Percentiles rank a stretch among this genome's conserved stretches.
phyloP scores from a whole-genome alignment of 2,888 invertebrate species.

The Sphaeridia pumilis region DNA sequence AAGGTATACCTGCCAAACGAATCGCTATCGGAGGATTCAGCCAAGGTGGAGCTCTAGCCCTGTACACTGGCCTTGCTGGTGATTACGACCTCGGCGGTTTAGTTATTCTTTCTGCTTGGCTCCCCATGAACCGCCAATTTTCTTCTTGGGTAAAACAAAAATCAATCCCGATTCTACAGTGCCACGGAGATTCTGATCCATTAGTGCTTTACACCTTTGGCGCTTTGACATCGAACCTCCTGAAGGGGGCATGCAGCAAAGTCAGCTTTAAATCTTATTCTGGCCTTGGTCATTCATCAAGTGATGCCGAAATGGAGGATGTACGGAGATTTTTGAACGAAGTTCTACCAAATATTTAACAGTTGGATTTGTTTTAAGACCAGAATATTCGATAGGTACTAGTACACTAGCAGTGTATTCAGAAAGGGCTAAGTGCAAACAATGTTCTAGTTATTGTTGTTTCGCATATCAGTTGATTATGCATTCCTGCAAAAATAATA shows the following conservation, averaged over 20 bases:
- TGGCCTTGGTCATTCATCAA: conserved; percentile 77
- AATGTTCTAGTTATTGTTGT: too few relatives aligned
- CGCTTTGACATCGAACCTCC: conserved; percentile 76
- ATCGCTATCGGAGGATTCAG: conserved; percentile 76
- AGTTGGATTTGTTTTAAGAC: too few relatives aligned
- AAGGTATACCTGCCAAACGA: conserved; percentile 14
- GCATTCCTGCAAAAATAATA: too few relatives aligned
- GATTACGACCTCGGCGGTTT: conserved; percentile 75
- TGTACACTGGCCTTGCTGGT: conserved; percentile 82
- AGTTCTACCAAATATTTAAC: conserved; percentile 23
- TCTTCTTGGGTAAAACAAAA: conserved; percentile 10
- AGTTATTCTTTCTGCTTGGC: conserved; percentile 82
- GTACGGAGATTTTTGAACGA: conserved; percentile 29
- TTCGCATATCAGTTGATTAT: too few relatives aligned
- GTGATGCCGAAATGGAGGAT: conserved; percentile 52
- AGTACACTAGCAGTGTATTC: too few relatives aligned
- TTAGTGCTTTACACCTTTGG: conserved; percentile 90
- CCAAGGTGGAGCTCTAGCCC: conserved; percentile 89
- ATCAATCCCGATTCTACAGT: conserved; percentile 23
- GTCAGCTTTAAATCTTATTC: conserved; percentile 73
- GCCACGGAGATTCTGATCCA: conserved; percentile 86
- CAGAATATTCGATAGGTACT: too few relatives aligned
- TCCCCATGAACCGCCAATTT: conserved; percentile 51
- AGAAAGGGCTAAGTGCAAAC: too few relatives aligned
- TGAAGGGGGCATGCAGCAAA: conserved; percentile 70